Conservation (phyloP, 2,113 vertebrate species). For the Eptatretus burgeri region DNA sequence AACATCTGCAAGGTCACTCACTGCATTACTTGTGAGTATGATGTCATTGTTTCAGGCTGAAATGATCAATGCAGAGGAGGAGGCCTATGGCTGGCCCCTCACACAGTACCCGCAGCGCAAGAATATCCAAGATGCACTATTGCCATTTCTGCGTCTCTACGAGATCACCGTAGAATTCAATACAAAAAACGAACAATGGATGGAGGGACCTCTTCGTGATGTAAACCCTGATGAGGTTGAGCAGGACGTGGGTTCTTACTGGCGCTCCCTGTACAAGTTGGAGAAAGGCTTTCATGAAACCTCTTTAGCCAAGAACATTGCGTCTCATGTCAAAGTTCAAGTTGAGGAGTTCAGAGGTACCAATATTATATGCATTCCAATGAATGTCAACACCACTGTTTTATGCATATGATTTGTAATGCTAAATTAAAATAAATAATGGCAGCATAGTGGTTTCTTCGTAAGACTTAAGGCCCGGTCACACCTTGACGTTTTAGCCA, state of each 20-base stretch:
- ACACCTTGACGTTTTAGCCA: too few relatives aligned
- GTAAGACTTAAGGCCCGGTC: too few relatives aligned
- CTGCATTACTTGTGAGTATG: conserved; percentile 1
- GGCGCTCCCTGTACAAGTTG: conserved; percentile 31
- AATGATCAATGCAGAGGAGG: conserved; percentile 40
- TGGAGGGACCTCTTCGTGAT: conserved; percentile 26
- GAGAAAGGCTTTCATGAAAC: conserved; percentile 27
- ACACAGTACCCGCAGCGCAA: conserved; percentile 38
- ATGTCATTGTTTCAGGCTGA: conserved; percentile 24
- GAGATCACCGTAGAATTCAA: conserved; percentile 29
- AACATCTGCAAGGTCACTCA: background rate
- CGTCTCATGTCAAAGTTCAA: conserved; percentile 21
- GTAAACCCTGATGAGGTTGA: conserved; percentile 42
- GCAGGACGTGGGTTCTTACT: conserved; percentile 27
- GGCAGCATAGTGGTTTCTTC: too few relatives aligned
- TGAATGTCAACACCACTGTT: too few relatives aligned
- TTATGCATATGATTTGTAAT: too few relatives aligned
- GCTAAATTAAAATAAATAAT: too few relatives aligned
- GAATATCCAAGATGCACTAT: conserved; percentile 27
- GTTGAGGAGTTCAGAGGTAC: conserved; percentile 29
- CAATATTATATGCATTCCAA: too few relatives aligned
- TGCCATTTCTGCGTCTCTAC: conserved; percentile 35
- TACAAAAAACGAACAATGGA: conserved; percentile 22
- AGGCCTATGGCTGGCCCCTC: conserved; percentile 31
- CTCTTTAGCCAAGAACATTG: conserved; percentile 25